Evolutionary conservation across 2,797 vertebrate genomes (phyloP), one percentile per base, ranked within the genome.

Genomic region (Meriones psammophilus): DNA sequence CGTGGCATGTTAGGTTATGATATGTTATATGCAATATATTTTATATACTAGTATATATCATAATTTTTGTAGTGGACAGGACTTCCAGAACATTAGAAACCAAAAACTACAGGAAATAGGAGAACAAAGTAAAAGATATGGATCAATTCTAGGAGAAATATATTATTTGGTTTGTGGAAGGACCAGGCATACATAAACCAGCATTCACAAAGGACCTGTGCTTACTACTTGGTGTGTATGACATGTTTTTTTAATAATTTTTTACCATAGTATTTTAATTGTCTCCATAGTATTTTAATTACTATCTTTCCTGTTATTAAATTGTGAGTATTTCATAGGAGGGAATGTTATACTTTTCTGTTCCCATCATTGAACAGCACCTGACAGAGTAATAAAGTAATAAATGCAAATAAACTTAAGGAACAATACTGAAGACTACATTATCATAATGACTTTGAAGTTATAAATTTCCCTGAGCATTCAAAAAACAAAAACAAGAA

Each of bases 231-330:
- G 4, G 8, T 88, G 14, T 4, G 78, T 92, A 80, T 76, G 85
- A 79, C n/a, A 50, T 50, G 56, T 3, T 58, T n/a, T 74, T 68
- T 33, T 68, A 22, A 46, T 36, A 76, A 56, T 46, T 20, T n/a
- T 77, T 95, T 85, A 77, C 81, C 5, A 64, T 42, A 62, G 13
- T 39, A 80, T 84, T 73, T 88, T 95, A 88, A 78, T 58, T 89
- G 14, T 54, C n/a, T n/a, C 73, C 22, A 64, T 93, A 89, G 42
- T 42, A 42, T 42, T 42, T 42, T 42, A 42, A 8, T 84, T 18
- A 78, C n/a, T 87, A 42, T 79, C n/a, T 92, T 8, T 28, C 13
- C 13, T 5, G 17, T 17, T 56, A 83, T 5, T 64, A 91, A 26
- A 88, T 36, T 71, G 18, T 62, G 28, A 92, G 24, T 79, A 89